Base-by-base conservation (phyloP, 2,888 invertebrate species). In the Caenorhabditis sinica region DNA sequence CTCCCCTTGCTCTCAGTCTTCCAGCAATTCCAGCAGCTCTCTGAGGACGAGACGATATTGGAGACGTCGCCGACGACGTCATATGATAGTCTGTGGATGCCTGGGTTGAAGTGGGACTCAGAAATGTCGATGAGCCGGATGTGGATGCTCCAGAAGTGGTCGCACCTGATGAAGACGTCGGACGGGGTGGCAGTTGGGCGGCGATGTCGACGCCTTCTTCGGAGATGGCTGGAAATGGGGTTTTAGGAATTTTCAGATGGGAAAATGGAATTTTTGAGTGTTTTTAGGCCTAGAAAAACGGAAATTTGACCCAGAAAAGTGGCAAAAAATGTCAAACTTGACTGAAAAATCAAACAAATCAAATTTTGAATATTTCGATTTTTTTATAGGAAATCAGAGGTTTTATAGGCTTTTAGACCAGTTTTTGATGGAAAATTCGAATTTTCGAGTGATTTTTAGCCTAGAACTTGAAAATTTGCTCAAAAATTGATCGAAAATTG, bases 161-260 rank as follows among this genome's bases (percentile, higher is more conserved):
- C 33, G 40, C 40, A 2, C 40, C 40, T 15, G 65, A 65, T 13
- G 66, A 40, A 5, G 43, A 17, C 6, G 49, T 40, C 49, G 61
- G 25, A 2, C 23, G 20, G 9, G 45, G 25, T 17, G 69, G 56
- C 20, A 40, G 15, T 40, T 23, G 69, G 33, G 25, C 23, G 25
- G 5, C 17, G 23, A 17, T 4, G n/a, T n/a, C 63, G 66, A 51
- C n/a, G 28, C 43, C 28, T 17, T 76, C 76, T 66, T 60, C 76
- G 13, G 68, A 76, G 4, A 23, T 49, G 36, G 76, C 76, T 76
- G 58, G 45, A 76, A 66, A 8, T 17, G 2, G 15, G n/a, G 23
- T 40, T 40, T 4, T 13, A 13, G 13, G 1, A 40, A 13, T 40
- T 40, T 1, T 40, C 13, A 40, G 13, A 40, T 40, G 9, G 9